These are phyloP conservation scores for Pica pica DNA, from an alignment of 2,113 vertebrate genomes.

Conservation along the genomic window DNA sequence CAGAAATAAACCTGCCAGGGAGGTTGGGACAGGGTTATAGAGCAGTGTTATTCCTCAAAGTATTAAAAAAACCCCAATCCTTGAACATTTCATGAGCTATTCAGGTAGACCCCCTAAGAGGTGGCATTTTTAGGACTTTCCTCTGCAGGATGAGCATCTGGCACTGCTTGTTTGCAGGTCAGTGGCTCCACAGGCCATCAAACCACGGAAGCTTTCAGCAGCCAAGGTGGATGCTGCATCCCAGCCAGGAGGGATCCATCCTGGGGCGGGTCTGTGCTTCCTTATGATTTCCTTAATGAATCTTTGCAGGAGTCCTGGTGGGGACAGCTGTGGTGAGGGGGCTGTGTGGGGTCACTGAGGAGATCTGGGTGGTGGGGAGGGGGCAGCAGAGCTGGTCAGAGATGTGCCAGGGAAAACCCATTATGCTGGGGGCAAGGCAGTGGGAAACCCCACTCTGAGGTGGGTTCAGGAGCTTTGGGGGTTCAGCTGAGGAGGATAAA, in stretches of 20 bases:
- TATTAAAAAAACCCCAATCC: not conserved
- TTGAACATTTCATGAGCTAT: not conserved
- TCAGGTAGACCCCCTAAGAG: not conserved
- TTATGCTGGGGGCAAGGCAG: not conserved
- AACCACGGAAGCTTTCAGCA: not conserved
- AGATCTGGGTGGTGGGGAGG: not conserved
- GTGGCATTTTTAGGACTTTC: not conserved
- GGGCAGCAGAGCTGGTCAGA: not conserved
- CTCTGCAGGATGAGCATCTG: not conserved
- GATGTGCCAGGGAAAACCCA: not conserved
- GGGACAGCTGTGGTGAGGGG: not conserved
- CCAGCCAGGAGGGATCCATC: rapidly evolving
- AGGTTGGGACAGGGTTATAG: not conserved
- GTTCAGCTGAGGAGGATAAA: not conserved
- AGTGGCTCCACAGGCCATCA: not conserved
- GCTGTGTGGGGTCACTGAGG: not conserved
- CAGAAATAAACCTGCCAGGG: not conserved
- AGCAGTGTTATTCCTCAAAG: not conserved
- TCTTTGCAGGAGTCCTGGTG: not conserved
- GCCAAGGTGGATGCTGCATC: not conserved
- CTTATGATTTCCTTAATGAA: not conserved
- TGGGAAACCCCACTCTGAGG: not conserved
- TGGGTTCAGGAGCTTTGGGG: not conserved
- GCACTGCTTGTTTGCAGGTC: not conserved
- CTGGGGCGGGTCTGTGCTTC: not conserved